A percentile compares a stretch with the other conserved stretches of the same genome.
Evolutionary conservation across 2,113 vertebrate genomes (phyloP).

Genomic region (Tachycineta bicolor): DNA sequence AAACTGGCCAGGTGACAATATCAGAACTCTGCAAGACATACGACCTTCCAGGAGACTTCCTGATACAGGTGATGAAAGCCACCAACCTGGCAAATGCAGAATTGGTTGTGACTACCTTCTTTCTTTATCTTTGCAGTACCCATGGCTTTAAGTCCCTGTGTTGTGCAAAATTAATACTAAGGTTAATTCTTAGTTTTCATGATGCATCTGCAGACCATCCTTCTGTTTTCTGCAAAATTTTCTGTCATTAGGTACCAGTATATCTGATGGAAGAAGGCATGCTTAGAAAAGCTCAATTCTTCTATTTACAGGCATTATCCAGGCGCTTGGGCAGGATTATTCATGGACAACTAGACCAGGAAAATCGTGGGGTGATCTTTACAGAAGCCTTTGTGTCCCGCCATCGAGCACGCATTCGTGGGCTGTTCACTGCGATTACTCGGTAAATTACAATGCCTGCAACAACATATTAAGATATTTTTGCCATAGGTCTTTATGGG

Average conservation of each 20-base stretch:
- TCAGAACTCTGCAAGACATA: conserved; percentile 92
- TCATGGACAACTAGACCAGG: conserved; percentile 90
- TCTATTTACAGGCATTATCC: conserved; percentile 81
- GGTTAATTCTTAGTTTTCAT: background rate
- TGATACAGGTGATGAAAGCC: conserved; percentile 84
- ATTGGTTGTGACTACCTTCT: background rate
- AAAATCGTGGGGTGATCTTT: conserved; percentile 90
- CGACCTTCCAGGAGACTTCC: conserved; percentile 92
- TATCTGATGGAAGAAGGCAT: background rate
- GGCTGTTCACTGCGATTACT: conserved; percentile 93
- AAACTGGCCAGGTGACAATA: conserved; percentile 90
- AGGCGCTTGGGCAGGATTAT: conserved; percentile 87
- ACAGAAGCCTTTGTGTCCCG: conserved; percentile 91
- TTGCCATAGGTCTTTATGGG: background rate
- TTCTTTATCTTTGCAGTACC: background rate
- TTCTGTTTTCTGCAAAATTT: background rate
- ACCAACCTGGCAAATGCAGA: background rate
- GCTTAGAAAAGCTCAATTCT: background rate
- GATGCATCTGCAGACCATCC: background rate
- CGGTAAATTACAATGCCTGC: conserved; percentile 70
- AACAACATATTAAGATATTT: background rate
- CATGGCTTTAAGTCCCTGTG: background rate
- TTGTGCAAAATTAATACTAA: background rate
- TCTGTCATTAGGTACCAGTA: background rate
- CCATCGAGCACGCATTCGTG: conserved; percentile 90